Base-by-base conservation (phyloP, 2,113 vertebrate genomes). In the Megaceryle torquata region DNA sequence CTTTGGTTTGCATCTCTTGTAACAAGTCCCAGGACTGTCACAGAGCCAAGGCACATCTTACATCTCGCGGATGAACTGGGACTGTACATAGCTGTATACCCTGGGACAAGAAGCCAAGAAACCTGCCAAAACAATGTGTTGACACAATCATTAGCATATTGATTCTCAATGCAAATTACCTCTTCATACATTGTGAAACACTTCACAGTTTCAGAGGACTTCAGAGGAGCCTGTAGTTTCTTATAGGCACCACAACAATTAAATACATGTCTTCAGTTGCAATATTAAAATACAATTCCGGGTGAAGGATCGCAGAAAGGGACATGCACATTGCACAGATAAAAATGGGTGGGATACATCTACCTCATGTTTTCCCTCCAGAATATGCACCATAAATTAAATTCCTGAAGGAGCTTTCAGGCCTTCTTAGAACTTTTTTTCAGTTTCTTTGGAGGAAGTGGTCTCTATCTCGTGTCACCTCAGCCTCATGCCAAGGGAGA, bases 71-170 rank as follows among this genome's bases (percentile, higher is more conserved):
- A 80, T 6, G 11, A 91, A 77, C 41, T 33, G 50, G 69, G 71
- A 70, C 85, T 4, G 1, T 91, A 82, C 4, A 3, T 82, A 88
- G 82, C 75, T 77, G 31, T 37, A 29, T 21, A 74, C n/a, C 37
- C 72, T 46, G 24, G 80, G 88, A 96, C 76, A 39, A 79, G 71
- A 60, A 93, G 88, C 64, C 79, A 82, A 87, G 68, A 91, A 81
- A 76, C 69, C 78, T 0, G 0, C 69, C 59, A 60, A 75, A 94
- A 81, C 77, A 92, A 19, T 74, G 75, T 4, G 39, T 68, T 93
- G 91, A 96, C 93, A 95, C 61, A 86, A 72, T 61, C 95, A 95
- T 96, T 95, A 94, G 75, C 83, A 82, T 96, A 96, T 94, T 95
- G 88, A 82, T 92, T 96, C 72, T 95, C 69, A 57, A 72, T 92